Evolutionary conservation across 2,888 invertebrate species (phyloP).

Genomic region (Calameuta pallipes): DNA sequence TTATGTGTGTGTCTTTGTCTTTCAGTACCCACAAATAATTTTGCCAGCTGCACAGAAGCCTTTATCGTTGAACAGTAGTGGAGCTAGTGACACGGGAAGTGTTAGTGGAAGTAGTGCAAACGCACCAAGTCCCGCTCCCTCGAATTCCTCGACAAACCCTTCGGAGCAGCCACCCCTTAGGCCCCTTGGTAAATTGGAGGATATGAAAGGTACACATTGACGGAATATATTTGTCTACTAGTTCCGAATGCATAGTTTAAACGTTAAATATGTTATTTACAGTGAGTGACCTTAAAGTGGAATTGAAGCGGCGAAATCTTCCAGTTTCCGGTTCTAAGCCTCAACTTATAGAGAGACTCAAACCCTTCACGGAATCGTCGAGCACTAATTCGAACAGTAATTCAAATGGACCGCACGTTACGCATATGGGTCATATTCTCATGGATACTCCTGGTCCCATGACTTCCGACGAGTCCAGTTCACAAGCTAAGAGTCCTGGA

Average conservation of each 20-base stretch:
- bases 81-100: constrained; percentile 64
- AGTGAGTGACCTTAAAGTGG: constrained; percentile 93
- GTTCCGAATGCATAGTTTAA: background rate
- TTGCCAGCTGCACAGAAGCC: constrained; percentile 78
- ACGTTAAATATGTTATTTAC: constrained; percentile 23
- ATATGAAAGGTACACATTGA: constrained; percentile 79
- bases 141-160: constrained; percentile 55
- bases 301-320: constrained; percentile 91
- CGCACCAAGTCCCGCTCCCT: constrained; percentile 58
- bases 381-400: constrained; percentile 50
- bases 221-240: background rate
- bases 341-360: constrained; percentile 90
- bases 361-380: constrained; percentile 73
- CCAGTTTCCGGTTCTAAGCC: constrained; percentile 97
- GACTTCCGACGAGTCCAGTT: constrained; percentile 59
- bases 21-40: constrained; percentile 81
- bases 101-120: constrained; percentile 56
- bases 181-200: constrained; percentile 81
- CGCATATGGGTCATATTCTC: constrained; percentile 65
- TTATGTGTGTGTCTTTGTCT: constrained; percentile 10
- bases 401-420: constrained; percentile 60
- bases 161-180: constrained; percentile 63
- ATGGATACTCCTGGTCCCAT: constrained; percentile 65
- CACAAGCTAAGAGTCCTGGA: constrained; percentile 57
- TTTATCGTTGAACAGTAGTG: constrained; percentile 62